A percentile compares a stretch with the other conserved stretches of the same genome.
Evolutionary conservation across 2,888 invertebrate genomes (phyloP).

Genomic region (Limnephilus rhombicus): DNA sequence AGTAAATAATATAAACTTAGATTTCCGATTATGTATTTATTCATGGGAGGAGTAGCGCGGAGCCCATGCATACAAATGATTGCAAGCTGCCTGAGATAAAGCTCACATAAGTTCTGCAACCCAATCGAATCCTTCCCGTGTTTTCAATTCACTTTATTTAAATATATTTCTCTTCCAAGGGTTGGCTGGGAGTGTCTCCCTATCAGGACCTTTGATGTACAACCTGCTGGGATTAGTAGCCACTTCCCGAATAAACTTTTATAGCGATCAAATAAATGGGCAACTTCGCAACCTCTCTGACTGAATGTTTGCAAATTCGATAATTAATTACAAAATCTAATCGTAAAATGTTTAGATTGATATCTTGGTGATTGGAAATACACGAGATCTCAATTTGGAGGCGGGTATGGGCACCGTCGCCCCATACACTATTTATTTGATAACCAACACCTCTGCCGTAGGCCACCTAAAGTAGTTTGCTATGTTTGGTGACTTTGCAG

Average conservation of each 20-base stretch:
- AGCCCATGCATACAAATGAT: neutral
- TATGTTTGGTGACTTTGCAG: too few species aligned
- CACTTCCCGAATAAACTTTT: constrained; percentile 46
- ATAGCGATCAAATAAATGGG: constrained; percentile 42
- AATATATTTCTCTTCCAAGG: constrained; percentile 53
- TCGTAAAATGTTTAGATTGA: neutral
- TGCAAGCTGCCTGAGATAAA: neutral
- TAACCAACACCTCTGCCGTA: too few species aligned
- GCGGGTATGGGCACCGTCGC: too few species aligned
- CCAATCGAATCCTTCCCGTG: constrained; percentile 51
- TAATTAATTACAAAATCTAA: neutral
- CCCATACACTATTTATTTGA: too few species aligned
- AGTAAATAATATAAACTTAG: neutral
- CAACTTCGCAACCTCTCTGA: neutral
- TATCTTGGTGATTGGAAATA: neutral
- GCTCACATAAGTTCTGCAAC: constrained; percentile 30
- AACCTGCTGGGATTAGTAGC: constrained; percentile 28
- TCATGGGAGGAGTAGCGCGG: neutral
- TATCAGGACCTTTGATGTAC: constrained; percentile 41
- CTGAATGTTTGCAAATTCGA: neutral
- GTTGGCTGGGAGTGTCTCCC: constrained; percentile 12
- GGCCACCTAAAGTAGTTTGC: too few species aligned
- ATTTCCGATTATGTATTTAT: neutral
- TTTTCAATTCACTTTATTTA: constrained; percentile 58
- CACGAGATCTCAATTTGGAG: neutral